These are phyloP conservation scores for Drosophila bifasciata DNA, from an alignment of 1,140 invertebrate genomes.

Conservation along the genomic window DNA sequence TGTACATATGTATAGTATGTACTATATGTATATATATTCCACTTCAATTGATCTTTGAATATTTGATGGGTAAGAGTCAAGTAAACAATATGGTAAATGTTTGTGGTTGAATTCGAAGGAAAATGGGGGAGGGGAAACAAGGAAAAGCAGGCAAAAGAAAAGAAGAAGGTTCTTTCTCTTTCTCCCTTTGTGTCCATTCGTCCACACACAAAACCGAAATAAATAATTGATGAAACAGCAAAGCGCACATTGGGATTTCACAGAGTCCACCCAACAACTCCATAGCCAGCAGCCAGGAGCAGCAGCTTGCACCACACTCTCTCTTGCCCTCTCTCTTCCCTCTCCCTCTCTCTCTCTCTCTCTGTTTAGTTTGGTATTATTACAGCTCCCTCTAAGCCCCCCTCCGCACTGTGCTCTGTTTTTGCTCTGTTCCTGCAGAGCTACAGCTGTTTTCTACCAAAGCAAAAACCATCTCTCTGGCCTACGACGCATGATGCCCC, in stretches of 20 bases:
- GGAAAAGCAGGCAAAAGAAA: not conserved
- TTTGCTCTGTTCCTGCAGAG: no score
- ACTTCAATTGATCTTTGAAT: constrained; percentile 48
- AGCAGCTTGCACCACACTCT: no score
- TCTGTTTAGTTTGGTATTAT: no score
- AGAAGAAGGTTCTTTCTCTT: not conserved
- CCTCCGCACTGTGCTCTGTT: no score
- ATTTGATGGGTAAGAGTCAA: constrained; percentile 51
- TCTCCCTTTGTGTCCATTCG: constrained; percentile 4
- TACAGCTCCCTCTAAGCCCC: no score
- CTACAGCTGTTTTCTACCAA: no score
- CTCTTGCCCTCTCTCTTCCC: no score
- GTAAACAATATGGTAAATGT: constrained; percentile 51
- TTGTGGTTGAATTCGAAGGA: constrained; percentile 26
- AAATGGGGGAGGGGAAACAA: not conserved
- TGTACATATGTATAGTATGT: constrained; percentile 12
- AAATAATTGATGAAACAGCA: constrained; percentile 71
- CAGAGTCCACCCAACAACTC: not conserved
- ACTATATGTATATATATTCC: constrained; percentile 21
- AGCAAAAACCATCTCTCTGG: no score
- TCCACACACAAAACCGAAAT: constrained; percentile 62
- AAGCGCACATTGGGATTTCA: constrained; percentile 66
- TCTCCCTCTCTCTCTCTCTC: no score
- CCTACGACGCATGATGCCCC: constrained; percentile 1
- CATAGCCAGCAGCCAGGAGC: constrained; percentile 7